Evolutionary conservation across 2,888 invertebrate species (phyloP), one percentile per base, ranked within the genome.

Genomic region (Oscheius sp.): DNA sequence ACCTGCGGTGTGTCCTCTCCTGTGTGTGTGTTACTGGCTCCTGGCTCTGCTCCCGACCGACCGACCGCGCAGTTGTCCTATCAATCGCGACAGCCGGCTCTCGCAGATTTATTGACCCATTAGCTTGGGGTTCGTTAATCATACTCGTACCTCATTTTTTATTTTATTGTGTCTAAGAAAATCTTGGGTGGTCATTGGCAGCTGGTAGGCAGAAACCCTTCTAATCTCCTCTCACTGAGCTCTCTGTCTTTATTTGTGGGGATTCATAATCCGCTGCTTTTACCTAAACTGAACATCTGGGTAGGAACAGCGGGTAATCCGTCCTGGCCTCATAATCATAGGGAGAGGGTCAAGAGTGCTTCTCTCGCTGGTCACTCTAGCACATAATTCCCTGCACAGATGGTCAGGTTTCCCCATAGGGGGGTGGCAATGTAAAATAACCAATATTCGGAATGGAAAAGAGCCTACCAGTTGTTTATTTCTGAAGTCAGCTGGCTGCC

Each of bases 71-170:
- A 66, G 66, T 66, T 66, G 66, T 66, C 66, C 66, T 66, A 66
- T 66, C 66, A 66, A 66, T 66, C 66, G 52, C 66, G 66, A 66
- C 66, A 66, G 66, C 66, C 66, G 66, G 52, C 66, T 66, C 66
- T 49, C 66, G 66, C 35, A 61, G 66, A 66, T 66, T 66, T 66
- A 66, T 66, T 66, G 66, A 66, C 66, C 66, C 66, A 52, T 66
- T 66, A 66, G 66, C 61, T 29, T 29, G 52, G 43, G 35, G 58
- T 29, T 27, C 66, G 49, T 66, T 66, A 66, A 66, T 66, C 66
- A 66, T 49, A 66, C 27, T 35, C 27, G 27, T 25, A 16, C 49
- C 13, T n/a, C n/a, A n/a, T n/a, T n/a, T n/a, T n/a, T n/a, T n/a
- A 43, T 43, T 43, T 43, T 43, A 13, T 43, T 7, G 45, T 12